These are phyloP conservation scores for Puffinus mauretanicus DNA, from an alignment of 2,113 vertebrate species.

Conservation along the genomic window DNA sequence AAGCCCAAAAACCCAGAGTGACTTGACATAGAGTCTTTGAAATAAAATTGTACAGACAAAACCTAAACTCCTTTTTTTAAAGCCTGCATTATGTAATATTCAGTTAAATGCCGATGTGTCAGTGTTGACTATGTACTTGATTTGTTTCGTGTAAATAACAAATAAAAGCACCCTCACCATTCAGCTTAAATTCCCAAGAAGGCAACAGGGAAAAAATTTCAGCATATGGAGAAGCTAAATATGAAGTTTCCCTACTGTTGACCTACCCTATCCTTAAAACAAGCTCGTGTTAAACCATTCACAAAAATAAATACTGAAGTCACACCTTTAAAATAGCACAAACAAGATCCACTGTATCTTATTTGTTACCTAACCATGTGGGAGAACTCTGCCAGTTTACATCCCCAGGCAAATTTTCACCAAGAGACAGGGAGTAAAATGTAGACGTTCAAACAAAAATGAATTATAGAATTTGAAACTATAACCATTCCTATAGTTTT, in stretches of 20 bases:
- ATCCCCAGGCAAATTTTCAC: neutral
- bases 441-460: neutral
- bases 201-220: neutral
- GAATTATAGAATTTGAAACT: neutral
- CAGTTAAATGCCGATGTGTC: neutral
- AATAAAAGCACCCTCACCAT: neutral
- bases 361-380: neutral
- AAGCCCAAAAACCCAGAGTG: neutral
- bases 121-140: neutral
- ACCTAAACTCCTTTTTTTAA: neutral
- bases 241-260: neutral
- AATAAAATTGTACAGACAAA: neutral
- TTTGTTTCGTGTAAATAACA: constrained; percentile 4
- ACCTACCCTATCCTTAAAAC: constrained; percentile 18
- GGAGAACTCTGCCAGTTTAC: neutral
- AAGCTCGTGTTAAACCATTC: neutral
- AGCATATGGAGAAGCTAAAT: constrained; percentile 41
- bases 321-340: constrained; percentile 42
- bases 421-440: neutral
- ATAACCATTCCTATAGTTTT: neutral
- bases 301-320: constrained; percentile 52
- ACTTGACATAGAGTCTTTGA: neutral
- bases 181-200: neutral
- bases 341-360: neutral
- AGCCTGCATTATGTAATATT: neutral